Base-by-base conservation (phyloP, 2,888 invertebrate genomes). In the Atethmia centrago region DNA sequence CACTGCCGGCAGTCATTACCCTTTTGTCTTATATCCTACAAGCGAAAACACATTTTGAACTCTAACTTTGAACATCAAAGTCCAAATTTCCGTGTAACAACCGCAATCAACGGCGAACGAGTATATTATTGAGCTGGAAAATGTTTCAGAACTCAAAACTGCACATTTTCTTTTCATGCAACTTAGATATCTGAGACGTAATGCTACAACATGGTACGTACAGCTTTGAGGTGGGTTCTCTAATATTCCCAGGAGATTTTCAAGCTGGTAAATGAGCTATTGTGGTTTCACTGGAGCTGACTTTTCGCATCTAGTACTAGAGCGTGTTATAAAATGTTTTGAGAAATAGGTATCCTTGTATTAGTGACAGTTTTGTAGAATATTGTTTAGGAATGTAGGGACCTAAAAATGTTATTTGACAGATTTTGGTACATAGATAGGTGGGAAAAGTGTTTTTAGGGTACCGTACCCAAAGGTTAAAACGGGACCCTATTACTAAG, bases 101-200 rank as follows among this genome's bases (percentile, higher is more conserved):
- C 74, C 71, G 86, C 88, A 91, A 93, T 92, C 90, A 92, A 85
- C 84, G 80, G 71, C 82, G 85, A 90, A 89, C 88, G 88, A 91
- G 91, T 91, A 88, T 91, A 92, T 92, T 92, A 93, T 93, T 91
- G 91, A 92, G 91, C 92, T 92, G 89, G 92, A 93, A 92, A 93
- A 93, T 94, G 89, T 92, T 93, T 89, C 88, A 89, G 89, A 91
- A 91, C 90, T 92, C 90, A 92, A 92, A 94, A 94, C 90, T 93
- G 90, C 90, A 92, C 88, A 85, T 88, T 89, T 88, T 90, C 86
- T 88, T 89, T 87, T 83, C 83, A 82, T 87, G 80, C 81, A 81
- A 84, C 84, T 84, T 83, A 77, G 76, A 79, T 85, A 83, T 83
- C 83, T 83, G 66, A 77, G 58, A 75, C 72, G 68, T 86, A 74